These are phyloP conservation scores for Acinonyx jubatus DNA, from an alignment of 2,113 vertebrate species.

Conservation along the genomic window DNA sequence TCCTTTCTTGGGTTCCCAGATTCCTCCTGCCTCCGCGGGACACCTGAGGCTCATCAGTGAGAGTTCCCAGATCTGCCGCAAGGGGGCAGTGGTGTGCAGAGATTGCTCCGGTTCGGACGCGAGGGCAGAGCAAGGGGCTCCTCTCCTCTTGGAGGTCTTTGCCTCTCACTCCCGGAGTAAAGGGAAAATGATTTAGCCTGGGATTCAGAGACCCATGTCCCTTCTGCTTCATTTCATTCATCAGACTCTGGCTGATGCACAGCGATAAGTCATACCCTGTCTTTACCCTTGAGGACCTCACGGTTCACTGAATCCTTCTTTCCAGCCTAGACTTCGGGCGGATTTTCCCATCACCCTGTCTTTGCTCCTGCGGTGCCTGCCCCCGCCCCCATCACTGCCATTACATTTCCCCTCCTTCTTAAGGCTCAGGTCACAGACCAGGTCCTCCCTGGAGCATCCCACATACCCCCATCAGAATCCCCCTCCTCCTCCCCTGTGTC, in stretches of 20 bases:
- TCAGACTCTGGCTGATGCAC: not conserved
- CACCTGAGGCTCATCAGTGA: accelerated
- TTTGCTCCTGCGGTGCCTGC: not conserved
- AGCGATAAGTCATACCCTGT: not conserved
- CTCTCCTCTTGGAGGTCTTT: not conserved
- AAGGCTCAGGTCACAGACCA: not conserved
- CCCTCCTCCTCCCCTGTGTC: too few relatives aligned
- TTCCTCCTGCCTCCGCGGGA: not conserved
- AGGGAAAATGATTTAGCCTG: not conserved
- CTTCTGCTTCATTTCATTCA: constrained; percentile 16
- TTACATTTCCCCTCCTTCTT: not conserved
- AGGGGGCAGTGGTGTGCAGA: constrained; percentile 54
- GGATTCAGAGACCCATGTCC: not conserved
- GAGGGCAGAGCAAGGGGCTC: not conserved
- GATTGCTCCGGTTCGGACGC: not conserved
- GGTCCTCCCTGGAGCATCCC: not conserved
- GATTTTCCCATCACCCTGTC: not conserved
- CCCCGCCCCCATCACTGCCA: not conserved
- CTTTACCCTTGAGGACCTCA: not conserved
- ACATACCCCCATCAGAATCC: not conserved
- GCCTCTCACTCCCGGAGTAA: not conserved
- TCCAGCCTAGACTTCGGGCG: not conserved
- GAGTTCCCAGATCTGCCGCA: not conserved
- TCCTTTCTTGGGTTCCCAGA: not conserved
- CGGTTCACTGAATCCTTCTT: not conserved